Conservation (phyloP, 2,888 invertebrate genomes). For the Smittia aterrima region DNA sequence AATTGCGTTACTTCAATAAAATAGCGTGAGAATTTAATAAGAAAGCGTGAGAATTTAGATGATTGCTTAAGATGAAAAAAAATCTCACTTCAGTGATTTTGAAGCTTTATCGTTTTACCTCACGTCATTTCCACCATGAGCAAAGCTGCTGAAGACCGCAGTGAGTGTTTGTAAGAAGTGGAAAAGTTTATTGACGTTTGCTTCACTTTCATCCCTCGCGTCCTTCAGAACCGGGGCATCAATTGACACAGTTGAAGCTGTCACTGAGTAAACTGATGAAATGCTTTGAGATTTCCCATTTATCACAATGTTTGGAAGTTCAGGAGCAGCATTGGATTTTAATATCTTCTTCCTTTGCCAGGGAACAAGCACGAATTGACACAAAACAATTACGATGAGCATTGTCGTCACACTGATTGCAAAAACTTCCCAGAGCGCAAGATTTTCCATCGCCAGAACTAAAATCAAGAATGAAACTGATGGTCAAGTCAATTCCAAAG, state of each 20-base stretch:
- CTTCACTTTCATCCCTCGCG: background rate
- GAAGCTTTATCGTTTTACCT: too few relatives aligned
- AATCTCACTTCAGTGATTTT: too few relatives aligned
- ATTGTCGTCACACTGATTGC: background rate
- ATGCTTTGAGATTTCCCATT: background rate
- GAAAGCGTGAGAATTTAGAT: background rate
- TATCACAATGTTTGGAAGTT: slow-evolving; percentile 46
- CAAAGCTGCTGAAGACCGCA: slow-evolving; percentile 97
- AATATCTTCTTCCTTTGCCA: slow-evolving; percentile 67
- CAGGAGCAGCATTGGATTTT: slow-evolving; percentile 42
- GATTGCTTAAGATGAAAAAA: too few relatives aligned
- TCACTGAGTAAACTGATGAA: background rate
- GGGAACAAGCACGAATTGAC: slow-evolving; percentile 78
- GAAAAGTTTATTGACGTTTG: slow-evolving; percentile 56
- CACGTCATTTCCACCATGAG: slow-evolving; percentile 98
- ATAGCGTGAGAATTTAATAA: background rate
- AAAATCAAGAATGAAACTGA: background rate
- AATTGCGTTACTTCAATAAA: slow-evolving; percentile 84
- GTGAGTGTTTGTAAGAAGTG: slow-evolving; percentile 95
- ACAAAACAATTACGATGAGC: slow-evolving; percentile 61
- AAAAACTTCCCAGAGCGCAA: slow-evolving; percentile 16
- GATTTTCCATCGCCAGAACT: slow-evolving; percentile 27
- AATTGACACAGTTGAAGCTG: slow-evolving; percentile 22
- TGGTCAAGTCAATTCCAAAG: too few relatives aligned
- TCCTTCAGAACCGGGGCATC: background rate